Percentiles rank a stretch among this genome's conserved stretches.
Evolutionary conservation across 2,113 vertebrate genomes (phyloP).

Genomic region (Orientallactaga bullata): DNA sequence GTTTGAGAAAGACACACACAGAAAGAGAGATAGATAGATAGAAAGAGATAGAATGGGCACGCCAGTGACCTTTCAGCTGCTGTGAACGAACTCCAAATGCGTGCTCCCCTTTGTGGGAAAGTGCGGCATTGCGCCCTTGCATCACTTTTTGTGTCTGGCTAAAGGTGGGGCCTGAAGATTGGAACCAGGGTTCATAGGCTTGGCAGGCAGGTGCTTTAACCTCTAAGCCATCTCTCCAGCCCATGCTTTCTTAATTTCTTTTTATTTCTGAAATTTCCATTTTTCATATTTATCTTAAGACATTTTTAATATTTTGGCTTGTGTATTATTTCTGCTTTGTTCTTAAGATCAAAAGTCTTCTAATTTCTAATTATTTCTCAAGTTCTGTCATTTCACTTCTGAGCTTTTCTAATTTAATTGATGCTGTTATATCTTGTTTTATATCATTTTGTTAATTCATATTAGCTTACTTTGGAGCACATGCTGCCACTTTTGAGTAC

Average conservation of each 20-base stretch:
- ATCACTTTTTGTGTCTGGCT: no score
- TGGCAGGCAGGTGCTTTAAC: no score
- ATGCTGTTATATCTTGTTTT: not conserved
- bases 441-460: not conserved
- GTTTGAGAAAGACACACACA: no score
- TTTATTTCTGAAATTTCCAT: not conserved
- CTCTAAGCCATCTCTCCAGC: no score
- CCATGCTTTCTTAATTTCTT: not conserved
- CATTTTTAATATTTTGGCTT: not conserved
- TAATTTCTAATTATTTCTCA: not conserved
- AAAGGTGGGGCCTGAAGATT: no score
- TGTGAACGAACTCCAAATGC: no score
- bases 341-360: constrained; percentile 22
- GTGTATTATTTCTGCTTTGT: constrained; percentile 12
- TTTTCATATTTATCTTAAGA: not conserved
- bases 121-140: no score
- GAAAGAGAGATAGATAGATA: no score
- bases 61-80: no score
- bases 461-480: not conserved
- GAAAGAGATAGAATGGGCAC: no score
- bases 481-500: not conserved
- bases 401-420: not conserved
- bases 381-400: not conserved
- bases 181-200: no score
- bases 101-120: no score